These are phyloP conservation scores for Tetraneura akinire DNA, from an alignment of 1,140 invertebrate genomes.

Conservation along the genomic window DNA sequence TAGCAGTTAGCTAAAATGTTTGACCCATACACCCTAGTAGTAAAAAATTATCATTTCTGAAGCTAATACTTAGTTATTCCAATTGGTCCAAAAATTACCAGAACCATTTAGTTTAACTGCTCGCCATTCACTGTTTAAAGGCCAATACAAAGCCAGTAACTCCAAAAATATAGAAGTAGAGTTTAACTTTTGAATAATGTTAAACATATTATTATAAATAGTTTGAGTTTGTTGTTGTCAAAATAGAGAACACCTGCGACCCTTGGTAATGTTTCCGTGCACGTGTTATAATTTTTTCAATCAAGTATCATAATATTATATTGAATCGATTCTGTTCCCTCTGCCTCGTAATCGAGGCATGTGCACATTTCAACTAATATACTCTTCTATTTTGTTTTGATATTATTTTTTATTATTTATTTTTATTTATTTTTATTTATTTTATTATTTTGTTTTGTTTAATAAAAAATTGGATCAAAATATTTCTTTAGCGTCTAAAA, in stretches of 20 bases:
- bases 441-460: slow-evolving; percentile 20
- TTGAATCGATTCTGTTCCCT: slow-evolving; percentile 29
- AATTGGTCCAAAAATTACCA: neutral
- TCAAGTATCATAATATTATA: slow-evolving; percentile 31
- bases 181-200: slow-evolving; percentile 29
- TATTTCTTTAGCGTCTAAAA: neutral
- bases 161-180: slow-evolving; percentile 34
- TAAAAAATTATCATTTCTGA: slow-evolving; percentile 10
- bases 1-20: slow-evolving; percentile 48
- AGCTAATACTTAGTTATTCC: slow-evolving; percentile 36
- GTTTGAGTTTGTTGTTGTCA: slow-evolving; percentile 41
- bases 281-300: slow-evolving; percentile 43
- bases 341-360: neutral
- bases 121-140: slow-evolving; percentile 21
- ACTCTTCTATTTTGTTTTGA: slow-evolving; percentile 27
- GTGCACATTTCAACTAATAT: slow-evolving; percentile 33
- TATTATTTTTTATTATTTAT: neutral
- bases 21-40: slow-evolving; percentile 44
- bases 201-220: slow-evolving; percentile 36
- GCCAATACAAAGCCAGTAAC: neutral
- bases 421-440: too few species aligned
- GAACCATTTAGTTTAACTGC: slow-evolving; percentile 22
- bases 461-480: neutral
- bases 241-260: slow-evolving; percentile 42
- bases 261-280: slow-evolving; percentile 48